Conservation (phyloP, 2,797 vertebrate genomes). For the Pristis pectinata region DNA sequence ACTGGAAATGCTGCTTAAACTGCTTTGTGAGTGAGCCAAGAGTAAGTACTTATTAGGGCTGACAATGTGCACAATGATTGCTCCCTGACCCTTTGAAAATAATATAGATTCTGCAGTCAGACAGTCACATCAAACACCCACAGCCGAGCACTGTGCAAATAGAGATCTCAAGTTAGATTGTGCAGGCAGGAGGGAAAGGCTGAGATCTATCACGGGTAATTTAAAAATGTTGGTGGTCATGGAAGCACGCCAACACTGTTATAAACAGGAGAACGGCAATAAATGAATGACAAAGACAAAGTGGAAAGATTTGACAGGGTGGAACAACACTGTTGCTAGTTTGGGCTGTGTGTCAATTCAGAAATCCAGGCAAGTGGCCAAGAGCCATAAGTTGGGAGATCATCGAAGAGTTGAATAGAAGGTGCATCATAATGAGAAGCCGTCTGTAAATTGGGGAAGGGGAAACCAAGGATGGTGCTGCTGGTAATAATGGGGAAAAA, state of each 20-base stretch:
- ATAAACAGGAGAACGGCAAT: neutral
- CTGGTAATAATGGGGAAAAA: neutral
- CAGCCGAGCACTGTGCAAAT: neutral
- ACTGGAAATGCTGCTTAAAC: neutral
- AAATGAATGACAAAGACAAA: neutral
- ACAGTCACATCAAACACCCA: neutral
- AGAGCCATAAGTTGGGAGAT: neutral
- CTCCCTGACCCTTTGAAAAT: slow-evolving; percentile 3
- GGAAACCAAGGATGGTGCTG: neutral
- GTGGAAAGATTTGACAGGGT: neutral
- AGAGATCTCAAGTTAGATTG: neutral
- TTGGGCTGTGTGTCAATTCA: neutral
- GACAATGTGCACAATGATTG: neutral
- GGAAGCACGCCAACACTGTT: neutral
- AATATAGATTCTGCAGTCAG: neutral
- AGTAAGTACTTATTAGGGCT: slow-evolving; percentile 32
- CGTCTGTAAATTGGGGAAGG: neutral
- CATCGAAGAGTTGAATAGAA: neutral
- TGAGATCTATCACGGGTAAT: neutral
- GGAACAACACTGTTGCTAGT: neutral
- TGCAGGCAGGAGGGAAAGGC: neutral
- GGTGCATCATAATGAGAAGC: neutral
- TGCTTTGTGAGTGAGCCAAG: neutral
- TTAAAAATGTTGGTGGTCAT: neutral
- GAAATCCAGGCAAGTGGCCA: neutral